A percentile compares a stretch with the other conserved stretches of the same genome.
phyloP scores from a whole-genome alignment of 2,888 invertebrate species.

The Belgica antarctica region DNA sequence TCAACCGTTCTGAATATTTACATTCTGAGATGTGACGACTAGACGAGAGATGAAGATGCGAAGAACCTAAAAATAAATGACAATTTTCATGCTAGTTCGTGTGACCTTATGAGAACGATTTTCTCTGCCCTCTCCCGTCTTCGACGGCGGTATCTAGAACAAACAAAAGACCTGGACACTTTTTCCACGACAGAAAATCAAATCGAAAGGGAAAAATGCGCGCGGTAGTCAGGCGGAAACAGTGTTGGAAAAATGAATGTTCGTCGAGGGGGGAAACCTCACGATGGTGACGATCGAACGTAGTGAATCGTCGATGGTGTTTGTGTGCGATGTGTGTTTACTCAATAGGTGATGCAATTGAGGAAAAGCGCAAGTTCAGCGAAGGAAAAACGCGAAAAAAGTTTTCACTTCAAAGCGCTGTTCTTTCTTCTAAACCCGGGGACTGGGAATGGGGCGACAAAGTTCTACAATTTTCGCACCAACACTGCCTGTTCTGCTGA shows the following conservation, averaged over 20 bases:
- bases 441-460: no score
- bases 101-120: no score
- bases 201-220: constrained; percentile 7
- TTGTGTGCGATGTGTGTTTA: no score
- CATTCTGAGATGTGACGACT: no score
- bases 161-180: no score
- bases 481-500: neutral
- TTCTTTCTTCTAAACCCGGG: no score
- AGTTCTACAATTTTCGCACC: no score
- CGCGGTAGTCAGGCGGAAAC: constrained; percentile 21
- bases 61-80: constrained; percentile 4
- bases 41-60: no score
- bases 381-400: neutral
- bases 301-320: neutral
- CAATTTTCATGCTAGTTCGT: neutral
- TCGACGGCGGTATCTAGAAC: no score
- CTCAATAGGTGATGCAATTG: constrained; percentile 28
- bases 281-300: neutral
- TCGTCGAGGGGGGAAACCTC: constrained; percentile 1
- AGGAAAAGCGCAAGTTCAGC: constrained; percentile 21
- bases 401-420: no score
- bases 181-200: no score
- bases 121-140: neutral
- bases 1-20: no score
- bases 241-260: neutral